Conservation (phyloP, 2,113 vertebrate species). For the Muscicapa adusta region DNA sequence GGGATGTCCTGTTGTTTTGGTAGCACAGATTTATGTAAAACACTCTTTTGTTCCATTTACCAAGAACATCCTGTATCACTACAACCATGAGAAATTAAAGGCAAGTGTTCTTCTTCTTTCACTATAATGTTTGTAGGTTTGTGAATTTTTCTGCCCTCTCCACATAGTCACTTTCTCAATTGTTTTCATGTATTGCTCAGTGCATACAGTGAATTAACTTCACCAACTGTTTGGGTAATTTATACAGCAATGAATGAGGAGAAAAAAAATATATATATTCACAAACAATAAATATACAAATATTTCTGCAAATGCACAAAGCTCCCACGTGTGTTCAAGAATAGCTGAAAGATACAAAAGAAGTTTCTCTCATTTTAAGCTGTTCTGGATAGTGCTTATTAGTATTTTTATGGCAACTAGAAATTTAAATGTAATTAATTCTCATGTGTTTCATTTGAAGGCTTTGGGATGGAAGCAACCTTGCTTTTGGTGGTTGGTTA, state of each 20-base stretch:
- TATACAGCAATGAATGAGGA: background rate
- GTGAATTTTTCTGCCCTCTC: background rate
- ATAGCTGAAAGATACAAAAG: background rate
- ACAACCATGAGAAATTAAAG: background rate
- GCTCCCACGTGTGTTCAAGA: background rate
- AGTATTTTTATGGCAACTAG: background rate
- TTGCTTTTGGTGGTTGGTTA: slow-evolving; percentile 93
- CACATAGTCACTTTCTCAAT: background rate
- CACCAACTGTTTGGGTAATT: background rate
- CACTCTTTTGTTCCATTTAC: background rate
- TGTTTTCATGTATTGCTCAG: background rate
- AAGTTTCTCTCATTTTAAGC: background rate
- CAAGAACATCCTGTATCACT: background rate
- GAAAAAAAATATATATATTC: background rate
- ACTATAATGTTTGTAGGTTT: background rate
- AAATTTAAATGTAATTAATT: background rate
- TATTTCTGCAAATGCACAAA: background rate
- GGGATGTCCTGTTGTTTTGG: background rate
- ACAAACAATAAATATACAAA: background rate
- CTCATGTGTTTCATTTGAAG: slow-evolving; percentile 64
- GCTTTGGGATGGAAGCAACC: slow-evolving; percentile 98
- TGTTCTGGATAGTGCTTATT: background rate
- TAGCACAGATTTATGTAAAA: background rate
- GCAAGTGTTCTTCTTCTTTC: background rate
- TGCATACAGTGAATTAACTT: background rate